Evolutionary conservation across 2,888 invertebrate genomes (phyloP).

Genomic region (Callinectes sapidus): DNA sequence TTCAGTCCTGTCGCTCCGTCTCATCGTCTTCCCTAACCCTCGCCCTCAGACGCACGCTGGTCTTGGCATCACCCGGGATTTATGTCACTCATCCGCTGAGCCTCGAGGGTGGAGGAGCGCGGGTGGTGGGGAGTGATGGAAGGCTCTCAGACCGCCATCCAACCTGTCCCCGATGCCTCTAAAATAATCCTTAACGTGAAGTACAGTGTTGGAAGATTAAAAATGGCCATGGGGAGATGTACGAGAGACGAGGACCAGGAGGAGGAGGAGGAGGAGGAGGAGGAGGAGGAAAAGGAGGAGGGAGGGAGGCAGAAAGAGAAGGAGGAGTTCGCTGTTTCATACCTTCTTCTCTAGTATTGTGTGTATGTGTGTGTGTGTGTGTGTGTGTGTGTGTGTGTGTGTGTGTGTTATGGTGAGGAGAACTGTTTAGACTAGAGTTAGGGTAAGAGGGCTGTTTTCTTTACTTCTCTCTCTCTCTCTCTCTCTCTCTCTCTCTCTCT

Average conservation of each 20-base stretch:
- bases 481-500: background rate
- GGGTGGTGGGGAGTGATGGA: background rate
- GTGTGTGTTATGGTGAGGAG: background rate
- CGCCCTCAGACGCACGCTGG: conserved; percentile 6
- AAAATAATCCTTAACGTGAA: background rate
- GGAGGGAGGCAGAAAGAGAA: background rate
- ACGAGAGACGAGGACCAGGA: background rate
- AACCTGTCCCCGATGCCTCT: background rate
- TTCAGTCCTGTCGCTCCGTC: background rate
- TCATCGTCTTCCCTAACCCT: background rate
- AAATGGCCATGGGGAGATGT: background rate
- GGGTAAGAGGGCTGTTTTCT: background rate
- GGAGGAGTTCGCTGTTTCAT: background rate
- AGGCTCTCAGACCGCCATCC: background rate
- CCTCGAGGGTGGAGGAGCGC: background rate
- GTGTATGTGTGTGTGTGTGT: background rate
- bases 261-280: too few relatives aligned
- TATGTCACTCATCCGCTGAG: conserved; percentile 9
- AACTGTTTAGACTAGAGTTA: background rate
- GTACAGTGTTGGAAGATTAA: background rate
- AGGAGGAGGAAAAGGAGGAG: too few relatives aligned
- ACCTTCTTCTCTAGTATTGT: background rate
- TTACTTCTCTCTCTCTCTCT: background rate
- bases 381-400: background rate
- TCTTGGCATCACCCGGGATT: conserved; percentile 22